These are phyloP conservation scores for Bibio marci DNA, from an alignment of 2,888 invertebrate genomes.

Conservation along the genomic window DNA sequence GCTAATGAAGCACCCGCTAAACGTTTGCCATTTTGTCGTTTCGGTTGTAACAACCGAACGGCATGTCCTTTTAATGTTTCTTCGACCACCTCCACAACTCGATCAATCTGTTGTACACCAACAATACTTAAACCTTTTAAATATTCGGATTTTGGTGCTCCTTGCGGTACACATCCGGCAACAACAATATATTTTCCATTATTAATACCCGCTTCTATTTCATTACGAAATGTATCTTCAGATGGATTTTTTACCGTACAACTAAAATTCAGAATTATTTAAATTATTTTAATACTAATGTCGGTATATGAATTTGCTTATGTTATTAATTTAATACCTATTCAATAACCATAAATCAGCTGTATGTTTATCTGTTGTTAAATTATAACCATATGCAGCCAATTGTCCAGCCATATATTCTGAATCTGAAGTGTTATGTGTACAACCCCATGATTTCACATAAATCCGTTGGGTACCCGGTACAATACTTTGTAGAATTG, in stretches of 20 bases:
- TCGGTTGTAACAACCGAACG: slow-evolving; percentile 62
- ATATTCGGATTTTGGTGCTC: slow-evolving; percentile 55
- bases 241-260: slow-evolving; percentile 97
- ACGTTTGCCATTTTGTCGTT: slow-evolving; percentile 49
- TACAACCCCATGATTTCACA: slow-evolving; percentile 94
- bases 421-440: slow-evolving; percentile 93
- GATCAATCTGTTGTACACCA: slow-evolving; percentile 97
- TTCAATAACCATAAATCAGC: slow-evolving; percentile 94
- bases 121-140: slow-evolving; percentile 66
- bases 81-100: slow-evolving; percentile 94
- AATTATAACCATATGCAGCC: slow-evolving; percentile 68
- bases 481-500: slow-evolving; percentile 39
- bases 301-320: no score
- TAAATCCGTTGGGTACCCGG: slow-evolving; percentile 65
- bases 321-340: no score
- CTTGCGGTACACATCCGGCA: slow-evolving; percentile 97
- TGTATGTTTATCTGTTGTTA: slow-evolving; percentile 59
- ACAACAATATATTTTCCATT: slow-evolving; percentile 67
- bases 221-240: slow-evolving; percentile 85
- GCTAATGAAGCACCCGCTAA: slow-evolving; percentile 74
- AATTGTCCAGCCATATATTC: slow-evolving; percentile 98
- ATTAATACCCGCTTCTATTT: slow-evolving; percentile 56
- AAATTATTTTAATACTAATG: no score
- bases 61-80: slow-evolving; percentile 80
- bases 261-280: no score